A percentile compares a stretch with the other conserved stretches of the same genome.
Evolutionary conservation across 2,888 invertebrate species (phyloP).

Genomic region (Acleris emargana): DNA sequence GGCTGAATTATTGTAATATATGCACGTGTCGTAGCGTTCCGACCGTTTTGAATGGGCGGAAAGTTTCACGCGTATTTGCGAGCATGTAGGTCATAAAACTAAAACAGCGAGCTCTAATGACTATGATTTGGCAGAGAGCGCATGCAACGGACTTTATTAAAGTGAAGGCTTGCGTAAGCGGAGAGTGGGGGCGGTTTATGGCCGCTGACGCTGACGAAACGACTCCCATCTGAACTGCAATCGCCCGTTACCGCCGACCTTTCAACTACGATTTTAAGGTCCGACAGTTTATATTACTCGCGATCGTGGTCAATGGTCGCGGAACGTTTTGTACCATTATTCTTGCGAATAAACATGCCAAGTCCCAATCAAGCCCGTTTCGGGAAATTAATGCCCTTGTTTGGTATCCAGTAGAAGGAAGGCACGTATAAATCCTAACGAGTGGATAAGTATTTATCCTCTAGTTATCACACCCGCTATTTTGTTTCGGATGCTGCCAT

Average conservation of each 20-base stretch:
- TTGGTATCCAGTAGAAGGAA: conserved; percentile 28
- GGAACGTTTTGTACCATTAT: conserved; percentile 6
- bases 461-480: conserved; percentile 11
- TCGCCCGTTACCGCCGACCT: conserved; percentile 39
- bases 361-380: conserved; percentile 19
- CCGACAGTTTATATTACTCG: conserved; percentile 39
- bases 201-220: conserved; percentile 35
- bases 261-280: conserved; percentile 45
- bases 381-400: conserved; percentile 22
- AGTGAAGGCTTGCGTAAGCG: conserved; percentile 29
- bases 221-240: conserved; percentile 36
- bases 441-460: conserved; percentile 28
- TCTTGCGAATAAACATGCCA: conserved; percentile 22
- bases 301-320: neutral
- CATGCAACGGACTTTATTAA: conserved; percentile 25
- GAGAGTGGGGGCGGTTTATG: conserved; percentile 26
- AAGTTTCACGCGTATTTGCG: conserved; percentile 17
- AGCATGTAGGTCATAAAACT: conserved; percentile 9
- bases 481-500: conserved; percentile 1
- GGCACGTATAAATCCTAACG: conserved; percentile 32
- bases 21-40: neutral
- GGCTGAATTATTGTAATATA: no score
- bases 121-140: conserved; percentile 33
- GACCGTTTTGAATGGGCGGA: conserved; percentile 1
- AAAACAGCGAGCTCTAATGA: conserved; percentile 21